Evolutionary conservation across 2,797 vertebrate genomes (phyloP), one percentile per base, ranked within the genome.

Genomic region (Tolypeutes matacus): DNA sequence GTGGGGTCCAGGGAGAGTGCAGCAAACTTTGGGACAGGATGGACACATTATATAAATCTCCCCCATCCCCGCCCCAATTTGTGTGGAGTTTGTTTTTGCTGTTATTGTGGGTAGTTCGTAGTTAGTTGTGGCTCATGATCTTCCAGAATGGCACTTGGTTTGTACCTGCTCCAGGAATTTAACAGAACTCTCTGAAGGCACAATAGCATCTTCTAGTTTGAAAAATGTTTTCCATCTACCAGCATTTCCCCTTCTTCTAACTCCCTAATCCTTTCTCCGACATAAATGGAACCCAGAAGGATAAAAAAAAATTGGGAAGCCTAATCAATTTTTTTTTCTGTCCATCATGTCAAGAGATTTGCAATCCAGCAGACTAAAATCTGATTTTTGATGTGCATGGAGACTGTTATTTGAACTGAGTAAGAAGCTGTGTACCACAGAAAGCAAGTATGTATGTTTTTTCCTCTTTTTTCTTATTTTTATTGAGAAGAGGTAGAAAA

Each of bases 391-490:
- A 75, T 85, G 58, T 73, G 42, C 11, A 75, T 67, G 4, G 46
- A 69, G 72, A 70, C 23, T 23, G 65, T 76, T 93, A 53, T 31
- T 96, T 87, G 65, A 83, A 56, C 75, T 65, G 78, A 93, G 5
- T 77, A 69, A 91, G 42, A 88, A 92, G 10, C 36, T 36, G n/a
- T 46, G 75, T 75, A 18, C 67, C 12, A 11, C 87, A 67, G 67
- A 83, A 93, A 82, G 39, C 42, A 53, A 81, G 31, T 17, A 25
- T 46, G 21, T 13, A 12, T 56, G 29, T 49, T 89, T 81, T 78
- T 80, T 78, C 90, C 36, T 93, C 39, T 83, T 88, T 72, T 93
- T 9, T 85, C 27, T 87, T 93, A 73, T n/a, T 87, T 90, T 87
- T 56, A 12, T 87, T 67, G 88, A 18, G 29, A 80, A 86, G 53